Evolutionary conservation across 1,140 invertebrate species (phyloP).

Genomic region (Drosophila bifasciata): DNA sequence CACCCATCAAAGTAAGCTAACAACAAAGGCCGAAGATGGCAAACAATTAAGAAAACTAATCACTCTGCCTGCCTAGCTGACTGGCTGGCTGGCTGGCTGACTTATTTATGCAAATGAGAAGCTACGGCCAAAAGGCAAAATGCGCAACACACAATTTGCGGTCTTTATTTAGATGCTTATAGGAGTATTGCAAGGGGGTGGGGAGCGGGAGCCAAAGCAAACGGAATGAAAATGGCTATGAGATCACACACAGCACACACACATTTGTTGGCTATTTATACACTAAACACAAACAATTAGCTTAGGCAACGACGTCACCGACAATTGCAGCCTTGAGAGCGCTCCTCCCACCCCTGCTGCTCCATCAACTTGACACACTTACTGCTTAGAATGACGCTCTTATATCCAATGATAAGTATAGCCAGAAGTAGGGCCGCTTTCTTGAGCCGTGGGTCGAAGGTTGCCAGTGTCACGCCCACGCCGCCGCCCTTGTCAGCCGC

Average conservation of each 20-base stretch:
- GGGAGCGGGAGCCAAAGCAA: conserved; percentile 26
- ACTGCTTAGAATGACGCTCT: conserved; percentile 58
- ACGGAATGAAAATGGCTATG: conserved; percentile 51
- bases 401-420: conserved; percentile 50
- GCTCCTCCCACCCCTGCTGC: neutral
- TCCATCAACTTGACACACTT: conserved; percentile 34
- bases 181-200: conserved; percentile 15
- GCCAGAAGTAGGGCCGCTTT: conserved; percentile 48
- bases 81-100: conserved; percentile 8
- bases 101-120: conserved; percentile 67
- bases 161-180: conserved; percentile 62
- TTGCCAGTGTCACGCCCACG: conserved; percentile 32
- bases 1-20: conserved; percentile 14
- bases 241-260: conserved; percentile 64
- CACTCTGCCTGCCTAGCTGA: no score
- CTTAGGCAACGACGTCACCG: conserved; percentile 33
- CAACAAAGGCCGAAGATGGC: conserved; percentile 13
- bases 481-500: conserved; percentile 30
- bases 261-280: conserved; percentile 61
- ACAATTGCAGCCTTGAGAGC: conserved; percentile 56
- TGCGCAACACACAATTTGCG: conserved; percentile 59
- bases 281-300: conserved; percentile 36
- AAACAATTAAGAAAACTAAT: conserved; percentile 57
- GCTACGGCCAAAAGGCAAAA: conserved; percentile 49
- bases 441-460: conserved; percentile 52